A percentile compares a stretch with the other conserved stretches of the same genome.
phyloP scores from a whole-genome alignment of 2,113 vertebrate species.

The Callorhinus ursinus region DNA sequence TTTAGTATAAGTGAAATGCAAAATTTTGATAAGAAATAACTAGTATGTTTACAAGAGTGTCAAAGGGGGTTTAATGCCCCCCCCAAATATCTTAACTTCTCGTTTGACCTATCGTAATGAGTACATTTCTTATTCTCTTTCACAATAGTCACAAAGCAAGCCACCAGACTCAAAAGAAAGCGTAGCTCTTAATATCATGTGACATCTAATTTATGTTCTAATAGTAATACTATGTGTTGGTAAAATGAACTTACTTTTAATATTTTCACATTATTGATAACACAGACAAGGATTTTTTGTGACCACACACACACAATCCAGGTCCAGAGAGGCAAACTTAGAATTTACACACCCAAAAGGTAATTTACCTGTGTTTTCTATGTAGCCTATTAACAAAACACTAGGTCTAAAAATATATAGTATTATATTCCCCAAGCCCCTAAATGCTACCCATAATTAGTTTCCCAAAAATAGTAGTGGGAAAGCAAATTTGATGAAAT shows the following conservation, averaged over 20 bases:
- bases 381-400: neutral
- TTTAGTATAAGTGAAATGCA: conserved; percentile 11
- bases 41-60: neutral
- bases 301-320: neutral
- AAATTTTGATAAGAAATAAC: neutral
- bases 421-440: neutral
- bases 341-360: neutral
- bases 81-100: neutral
- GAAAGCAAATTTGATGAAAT: conserved; percentile 12
- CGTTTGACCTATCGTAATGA: neutral
- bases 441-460: neutral
- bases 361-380: neutral
- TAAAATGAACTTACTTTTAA: conserved; percentile 42
- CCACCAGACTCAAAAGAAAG: neutral
- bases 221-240: neutral
- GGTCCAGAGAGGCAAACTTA: neutral
- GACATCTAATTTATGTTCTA: neutral
- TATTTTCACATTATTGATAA: conserved; percentile 56
- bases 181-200: neutral
- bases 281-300: neutral
- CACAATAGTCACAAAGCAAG: conserved; percentile 23
- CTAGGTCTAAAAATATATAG: neutral
- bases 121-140: neutral
- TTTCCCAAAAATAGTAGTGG: neutral
- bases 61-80: neutral